Base-by-base conservation (phyloP, 2,888 invertebrate species). In the Thelaira solivaga region DNA sequence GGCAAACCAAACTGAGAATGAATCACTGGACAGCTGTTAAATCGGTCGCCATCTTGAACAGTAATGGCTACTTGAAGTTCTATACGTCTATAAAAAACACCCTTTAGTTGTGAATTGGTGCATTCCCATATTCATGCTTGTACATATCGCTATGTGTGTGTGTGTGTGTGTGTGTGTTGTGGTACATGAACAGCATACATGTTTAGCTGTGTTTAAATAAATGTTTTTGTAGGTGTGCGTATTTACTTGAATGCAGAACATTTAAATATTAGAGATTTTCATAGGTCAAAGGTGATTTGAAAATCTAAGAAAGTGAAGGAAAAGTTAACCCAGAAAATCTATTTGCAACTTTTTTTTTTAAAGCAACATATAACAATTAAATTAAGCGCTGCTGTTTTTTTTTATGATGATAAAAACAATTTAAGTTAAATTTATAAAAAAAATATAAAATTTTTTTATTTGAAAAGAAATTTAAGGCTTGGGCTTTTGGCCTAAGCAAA, bases 281-380 rank as follows among this genome's bases (percentile, higher is more conserved):
- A 39, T 51, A 67, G 59, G 65, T 61, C 45, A 61, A 67, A 73
- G 65, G 18, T 51, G 24, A 41, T 43, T 65, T 47, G n/a, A 13
- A 13, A 57, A 45, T 55, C 16, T 51, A 39, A 29, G 11, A 36
- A 13, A 53, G 22, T 2, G 1, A 24, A 34, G 3, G 29, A 36
- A 24, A 5, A 16, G 2, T 24, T 22, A 36, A 49, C 2, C 11
- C 8, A 55, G 41, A 26, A 59, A 11, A 69, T 41, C 10, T 36
- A 34, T 18, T 26, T 10, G n/a, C n/a, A n/a, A 47, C n/a, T 31
- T 53, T 43, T 53, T 65, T 24, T 16, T 4, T 18, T 2, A 16
- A 29, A 3, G 4, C 10, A 51, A 31, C 10, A 51, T 10, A 10
- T 55, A 13, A 20, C 18, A 53, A 22, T 22, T 55, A 22, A 22